Evolutionary conservation across 2,888 invertebrate species (phyloP).

Genomic region (Byasa hedistus): DNA sequence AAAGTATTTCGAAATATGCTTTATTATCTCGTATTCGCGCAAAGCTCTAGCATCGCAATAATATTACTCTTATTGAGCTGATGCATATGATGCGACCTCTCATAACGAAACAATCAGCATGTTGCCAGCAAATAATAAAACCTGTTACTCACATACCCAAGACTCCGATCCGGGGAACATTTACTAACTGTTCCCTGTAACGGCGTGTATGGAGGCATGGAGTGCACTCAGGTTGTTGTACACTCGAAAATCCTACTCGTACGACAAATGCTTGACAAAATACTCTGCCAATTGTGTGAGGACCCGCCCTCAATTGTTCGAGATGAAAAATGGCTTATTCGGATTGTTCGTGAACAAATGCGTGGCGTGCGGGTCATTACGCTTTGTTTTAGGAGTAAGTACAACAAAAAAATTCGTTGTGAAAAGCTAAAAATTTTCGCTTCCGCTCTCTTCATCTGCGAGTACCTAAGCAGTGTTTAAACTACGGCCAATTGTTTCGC

Average conservation of each 20-base stretch:
- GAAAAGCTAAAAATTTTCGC: slow-evolving; percentile 65
- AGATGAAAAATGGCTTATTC: slow-evolving; percentile 78
- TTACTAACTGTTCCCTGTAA: slow-evolving; percentile 21
- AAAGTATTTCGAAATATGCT: no score
- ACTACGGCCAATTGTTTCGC: slow-evolving; percentile 64
- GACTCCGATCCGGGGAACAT: slow-evolving; percentile 22
- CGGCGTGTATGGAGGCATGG: slow-evolving; percentile 42
- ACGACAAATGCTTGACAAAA: slow-evolving; percentile 78
- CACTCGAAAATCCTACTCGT: slow-evolving; percentile 54
- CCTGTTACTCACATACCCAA: neutral
- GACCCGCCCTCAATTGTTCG: slow-evolving; percentile 78
- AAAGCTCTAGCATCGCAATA: neutral
- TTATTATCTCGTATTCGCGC: no score
- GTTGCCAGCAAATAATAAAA: slow-evolving; percentile 16
- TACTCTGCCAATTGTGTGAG: slow-evolving; percentile 77
- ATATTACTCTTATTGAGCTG: neutral
- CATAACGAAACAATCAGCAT: slow-evolving; percentile 4
- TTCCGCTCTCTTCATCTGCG: slow-evolving; percentile 65
- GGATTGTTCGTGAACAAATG: slow-evolving; percentile 78
- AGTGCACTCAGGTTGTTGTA: slow-evolving; percentile 69
- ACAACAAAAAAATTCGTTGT: slow-evolving; percentile 73
- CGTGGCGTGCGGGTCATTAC: slow-evolving; percentile 78
- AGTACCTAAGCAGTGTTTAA: slow-evolving; percentile 55
- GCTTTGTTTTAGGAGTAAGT: slow-evolving; percentile 77
- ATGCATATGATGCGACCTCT: neutral